Conservation (phyloP, 2,113 vertebrate genomes). For the Spea multiplicata region DNA sequence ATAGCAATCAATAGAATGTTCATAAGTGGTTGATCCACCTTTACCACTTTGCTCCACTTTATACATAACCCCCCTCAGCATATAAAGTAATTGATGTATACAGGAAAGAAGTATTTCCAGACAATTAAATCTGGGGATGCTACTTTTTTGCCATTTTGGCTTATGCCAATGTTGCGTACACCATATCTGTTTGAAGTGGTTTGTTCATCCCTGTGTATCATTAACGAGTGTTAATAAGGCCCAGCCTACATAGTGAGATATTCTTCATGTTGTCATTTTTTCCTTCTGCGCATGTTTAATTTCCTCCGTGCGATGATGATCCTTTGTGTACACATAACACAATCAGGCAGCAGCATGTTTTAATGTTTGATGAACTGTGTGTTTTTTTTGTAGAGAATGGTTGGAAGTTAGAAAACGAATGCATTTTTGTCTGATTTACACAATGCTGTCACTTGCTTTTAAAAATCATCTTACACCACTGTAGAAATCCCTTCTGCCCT, state of each 20-base stretch:
- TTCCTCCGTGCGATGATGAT: constrained; percentile 24
- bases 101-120: no score
- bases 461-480: constrained; percentile 15
- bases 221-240: constrained; percentile 4
- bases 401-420: neutral
- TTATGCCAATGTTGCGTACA: constrained; percentile 2
- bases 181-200: neutral
- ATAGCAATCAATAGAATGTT: no score
- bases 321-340: constrained; percentile 21
- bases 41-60: no score
- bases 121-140: neutral
- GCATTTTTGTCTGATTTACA: neutral
- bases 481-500: constrained; percentile 16
- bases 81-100: no score
- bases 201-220: constrained; percentile 10
- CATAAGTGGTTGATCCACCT: no score
- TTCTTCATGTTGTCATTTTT: neutral
- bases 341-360: neutral
- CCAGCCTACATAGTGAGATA: neutral
- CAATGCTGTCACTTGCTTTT: constrained; percentile 28
- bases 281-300: constrained; percentile 33
- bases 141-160: neutral
- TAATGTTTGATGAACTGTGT: neutral
- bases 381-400: neutral
- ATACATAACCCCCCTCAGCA: no score